phyloP scores from a whole-genome alignment of 2,888 invertebrate species.

The Chouioia cunea region DNA sequence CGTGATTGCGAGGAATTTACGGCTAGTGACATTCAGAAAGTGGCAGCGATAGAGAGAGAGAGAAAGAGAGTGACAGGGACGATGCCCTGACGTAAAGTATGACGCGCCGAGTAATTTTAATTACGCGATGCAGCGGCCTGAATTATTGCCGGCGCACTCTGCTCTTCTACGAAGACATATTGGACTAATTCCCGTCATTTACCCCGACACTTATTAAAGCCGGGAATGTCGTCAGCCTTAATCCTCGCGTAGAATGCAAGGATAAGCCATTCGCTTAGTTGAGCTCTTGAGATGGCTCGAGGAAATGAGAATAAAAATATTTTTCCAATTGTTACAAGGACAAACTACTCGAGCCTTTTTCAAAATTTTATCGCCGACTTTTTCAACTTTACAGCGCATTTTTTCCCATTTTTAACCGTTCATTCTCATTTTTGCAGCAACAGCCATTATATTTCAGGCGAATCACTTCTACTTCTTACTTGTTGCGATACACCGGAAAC shows the following conservation, averaged over 20 bases:
- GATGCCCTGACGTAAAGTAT: conserved; percentile 53
- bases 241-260: conserved; percentile 53
- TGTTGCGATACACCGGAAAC: not conserved
- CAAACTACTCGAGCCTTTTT: not conserved
- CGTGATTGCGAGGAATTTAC: conserved; percentile 9
- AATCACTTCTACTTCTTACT: not conserved
- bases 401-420: too few relatives aligned
- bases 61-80: conserved; percentile 9
- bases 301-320: conserved; percentile 12
- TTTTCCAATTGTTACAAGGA: conserved; percentile 14
- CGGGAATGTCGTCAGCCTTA: conserved; percentile 61
- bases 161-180: conserved; percentile 57
- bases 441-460: not conserved
- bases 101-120: conserved; percentile 63
- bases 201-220: conserved; percentile 64
- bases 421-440: too few relatives aligned
- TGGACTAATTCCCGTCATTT: conserved; percentile 65
- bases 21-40: not conserved
- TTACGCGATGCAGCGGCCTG: conserved; percentile 60
- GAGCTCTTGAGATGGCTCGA: not conserved
- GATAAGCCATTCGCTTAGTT: conserved; percentile 20
- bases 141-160: conserved; percentile 59
- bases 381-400: too few relatives aligned
- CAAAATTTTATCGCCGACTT: too few relatives aligned
- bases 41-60: conserved; percentile 7